A percentile compares a stretch with the other conserved stretches of the same genome.
Evolutionary conservation across 2,797 vertebrate species (phyloP).

Genomic region (Siniperca undulata): DNA sequence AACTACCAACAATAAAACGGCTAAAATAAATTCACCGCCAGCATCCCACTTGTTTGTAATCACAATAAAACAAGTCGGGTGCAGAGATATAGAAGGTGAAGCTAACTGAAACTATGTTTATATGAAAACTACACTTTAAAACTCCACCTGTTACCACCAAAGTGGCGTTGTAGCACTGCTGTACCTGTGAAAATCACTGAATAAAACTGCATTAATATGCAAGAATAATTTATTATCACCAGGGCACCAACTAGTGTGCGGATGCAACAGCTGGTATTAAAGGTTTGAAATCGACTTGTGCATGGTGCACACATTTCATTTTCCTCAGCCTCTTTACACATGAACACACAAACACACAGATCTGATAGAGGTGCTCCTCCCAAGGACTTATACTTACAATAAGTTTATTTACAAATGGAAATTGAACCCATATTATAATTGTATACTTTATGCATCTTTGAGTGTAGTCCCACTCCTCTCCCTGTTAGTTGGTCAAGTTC

Average conservation of each 20-base stretch:
- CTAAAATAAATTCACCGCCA: background rate
- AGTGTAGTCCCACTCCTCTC: constrained; percentile 3
- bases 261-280: constrained; percentile 43
- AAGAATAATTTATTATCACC: constrained; percentile 44
- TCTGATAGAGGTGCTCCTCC: background rate
- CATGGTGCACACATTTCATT: background rate
- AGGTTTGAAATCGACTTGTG: constrained; percentile 29
- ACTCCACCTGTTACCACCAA: constrained; percentile 37
- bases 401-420: constrained; percentile 19
- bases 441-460: constrained; percentile 11
- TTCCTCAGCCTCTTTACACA: background rate
- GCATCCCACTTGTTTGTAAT: background rate
- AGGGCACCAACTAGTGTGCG: constrained; percentile 1
- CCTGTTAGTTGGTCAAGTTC: constrained; percentile 39
- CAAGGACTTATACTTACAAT: constrained; percentile 2
- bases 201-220: constrained; percentile 56
- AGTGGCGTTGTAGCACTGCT: constrained; percentile 20
- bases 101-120: constrained; percentile 7
- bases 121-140: constrained; percentile 6
- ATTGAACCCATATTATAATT: constrained; percentile 14
- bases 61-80: background rate
- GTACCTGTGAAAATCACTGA: constrained; percentile 66
- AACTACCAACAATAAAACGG: background rate
- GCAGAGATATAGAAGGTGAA: background rate
- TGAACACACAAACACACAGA: background rate